Evolutionary conservation across 1,140 invertebrate genomes (phyloP).

Genomic region (Drosophila kanapiae): DNA sequence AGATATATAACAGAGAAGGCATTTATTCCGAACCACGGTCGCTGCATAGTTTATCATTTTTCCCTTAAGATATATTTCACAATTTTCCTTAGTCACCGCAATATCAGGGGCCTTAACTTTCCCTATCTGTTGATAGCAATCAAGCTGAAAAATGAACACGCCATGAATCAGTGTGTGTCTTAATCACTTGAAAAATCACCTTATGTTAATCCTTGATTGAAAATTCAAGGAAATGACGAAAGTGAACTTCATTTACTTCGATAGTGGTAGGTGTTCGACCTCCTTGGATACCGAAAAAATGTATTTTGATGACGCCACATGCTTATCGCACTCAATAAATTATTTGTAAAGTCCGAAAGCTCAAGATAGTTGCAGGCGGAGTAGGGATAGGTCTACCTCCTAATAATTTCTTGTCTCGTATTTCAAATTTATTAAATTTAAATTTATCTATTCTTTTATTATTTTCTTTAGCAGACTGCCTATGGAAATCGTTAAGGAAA

Average conservation of each 20-base stretch:
- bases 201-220: slow-evolving; percentile 13
- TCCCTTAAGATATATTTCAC: slow-evolving; percentile 9
- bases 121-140: slow-evolving; percentile 4
- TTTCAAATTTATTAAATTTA: neutral
- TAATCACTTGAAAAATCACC: slow-evolving; percentile 13
- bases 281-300: slow-evolving; percentile 8
- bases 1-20: neutral
- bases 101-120: slow-evolving; percentile 6
- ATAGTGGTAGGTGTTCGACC: neutral
- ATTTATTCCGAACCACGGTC: neutral
- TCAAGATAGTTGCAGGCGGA: neutral
- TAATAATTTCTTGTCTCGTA: neutral
- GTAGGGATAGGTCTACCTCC: neutral
- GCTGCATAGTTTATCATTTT: neutral
- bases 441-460: too few relatives aligned
- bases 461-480: neutral
- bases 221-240: slow-evolving; percentile 13
- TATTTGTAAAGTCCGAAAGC: neutral
- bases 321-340: neutral
- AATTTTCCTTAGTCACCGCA: slow-evolving; percentile 1
- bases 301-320: neutral
- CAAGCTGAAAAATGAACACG: neutral
- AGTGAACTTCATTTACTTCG: neutral
- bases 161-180: slow-evolving; percentile 6
- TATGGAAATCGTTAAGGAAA: neutral